These are phyloP conservation scores for Neodiprion fabricii DNA, from an alignment of 1,140 invertebrate genomes.

Conservation along the genomic window DNA sequence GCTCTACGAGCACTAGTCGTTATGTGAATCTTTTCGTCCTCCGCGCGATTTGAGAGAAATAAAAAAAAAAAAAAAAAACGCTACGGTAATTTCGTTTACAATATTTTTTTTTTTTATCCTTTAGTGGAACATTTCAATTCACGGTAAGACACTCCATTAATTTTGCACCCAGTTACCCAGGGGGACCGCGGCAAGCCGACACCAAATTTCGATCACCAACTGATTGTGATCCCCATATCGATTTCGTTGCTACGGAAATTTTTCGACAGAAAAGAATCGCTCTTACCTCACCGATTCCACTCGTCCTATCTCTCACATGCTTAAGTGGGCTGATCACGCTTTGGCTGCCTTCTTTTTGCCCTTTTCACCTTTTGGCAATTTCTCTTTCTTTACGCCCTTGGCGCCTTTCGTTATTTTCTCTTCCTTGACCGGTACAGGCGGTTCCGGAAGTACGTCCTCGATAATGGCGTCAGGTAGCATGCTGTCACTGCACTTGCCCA, in stretches of 20 bases:
- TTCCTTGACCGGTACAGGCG: conserved; percentile 9
- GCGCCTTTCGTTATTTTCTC: conserved; percentile 10
- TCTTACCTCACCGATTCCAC: no score
- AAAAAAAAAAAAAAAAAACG: no score
- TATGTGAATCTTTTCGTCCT: no score
- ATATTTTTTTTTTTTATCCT: not conserved
- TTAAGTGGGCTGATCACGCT: not conserved
- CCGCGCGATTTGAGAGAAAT: no score
- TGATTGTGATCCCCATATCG: not conserved
- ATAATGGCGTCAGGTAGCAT: not conserved
- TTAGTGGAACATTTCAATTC: not conserved
- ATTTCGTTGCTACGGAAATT: not conserved
- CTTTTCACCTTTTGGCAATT: conserved; percentile 15
- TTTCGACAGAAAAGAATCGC: not conserved
- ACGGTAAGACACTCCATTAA: not conserved
- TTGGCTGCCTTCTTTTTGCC: conserved; percentile 23
- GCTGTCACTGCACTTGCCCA: conserved; percentile 9
- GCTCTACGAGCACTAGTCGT: no score
- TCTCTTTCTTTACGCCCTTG: conserved; percentile 21
- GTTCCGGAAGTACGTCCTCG: not conserved
- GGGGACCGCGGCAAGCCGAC: not conserved
- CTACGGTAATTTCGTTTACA: no score
- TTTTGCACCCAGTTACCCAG: not conserved
- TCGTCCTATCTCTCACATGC: not conserved
- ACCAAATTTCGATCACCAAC: not conserved